Conservation (phyloP, 2,888 invertebrate species). For the Belgica antarctica region DNA sequence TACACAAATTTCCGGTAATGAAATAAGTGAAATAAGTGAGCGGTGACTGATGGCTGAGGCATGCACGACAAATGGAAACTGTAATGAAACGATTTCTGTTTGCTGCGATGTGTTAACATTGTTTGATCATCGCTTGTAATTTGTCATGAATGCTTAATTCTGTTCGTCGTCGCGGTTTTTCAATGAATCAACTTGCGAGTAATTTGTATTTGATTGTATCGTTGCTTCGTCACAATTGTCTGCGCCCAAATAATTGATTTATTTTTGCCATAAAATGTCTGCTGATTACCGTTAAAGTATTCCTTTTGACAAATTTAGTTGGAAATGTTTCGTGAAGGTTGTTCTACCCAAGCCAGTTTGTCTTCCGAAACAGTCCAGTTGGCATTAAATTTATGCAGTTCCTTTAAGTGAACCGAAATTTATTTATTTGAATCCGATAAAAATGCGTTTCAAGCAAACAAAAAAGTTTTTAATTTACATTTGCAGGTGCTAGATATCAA, state of each 20-base stretch:
- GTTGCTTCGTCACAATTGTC: neutral
- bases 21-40: neutral
- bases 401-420: too few relatives aligned
- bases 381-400: neutral
- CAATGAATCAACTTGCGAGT: too few relatives aligned
- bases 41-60: neutral
- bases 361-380: neutral
- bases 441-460: too few relatives aligned
- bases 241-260: conserved; percentile 34
- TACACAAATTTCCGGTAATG: conserved; percentile 36
- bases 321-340: too few relatives aligned
- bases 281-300: neutral
- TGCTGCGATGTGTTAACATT: conserved; percentile 28
- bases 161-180: too few relatives aligned
- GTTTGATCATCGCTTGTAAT: conserved; percentile 39
- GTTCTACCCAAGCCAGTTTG: too few relatives aligned
- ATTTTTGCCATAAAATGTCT: conserved; percentile 10
- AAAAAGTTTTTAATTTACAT: too few relatives aligned
- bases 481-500: too few relatives aligned
- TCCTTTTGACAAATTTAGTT: neutral
- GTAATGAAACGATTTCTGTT: conserved; percentile 4
- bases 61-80: neutral
- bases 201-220: conserved; percentile 42
- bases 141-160: conserved; percentile 42
- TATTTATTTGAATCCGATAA: neutral